These are phyloP conservation scores for Heliconius ethilla DNA, from an alignment of 2,888 invertebrate species.

Conservation along the genomic window DNA sequence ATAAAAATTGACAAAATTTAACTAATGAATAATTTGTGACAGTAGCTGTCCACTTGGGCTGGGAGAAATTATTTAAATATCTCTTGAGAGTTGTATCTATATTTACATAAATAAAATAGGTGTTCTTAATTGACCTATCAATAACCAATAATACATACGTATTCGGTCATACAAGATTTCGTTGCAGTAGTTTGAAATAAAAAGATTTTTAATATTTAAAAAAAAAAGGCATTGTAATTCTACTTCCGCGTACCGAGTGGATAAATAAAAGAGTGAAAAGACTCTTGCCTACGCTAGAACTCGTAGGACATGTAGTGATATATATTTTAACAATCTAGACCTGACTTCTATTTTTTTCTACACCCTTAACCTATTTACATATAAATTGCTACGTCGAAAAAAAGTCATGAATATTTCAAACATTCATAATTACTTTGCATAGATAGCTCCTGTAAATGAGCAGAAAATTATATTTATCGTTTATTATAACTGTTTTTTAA, in stretches of 20 bases:
- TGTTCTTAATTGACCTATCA: not conserved
- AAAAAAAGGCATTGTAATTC: too few species aligned
- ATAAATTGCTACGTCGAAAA: not conserved
- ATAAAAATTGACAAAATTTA: slow-evolving; percentile 1
- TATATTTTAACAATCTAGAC: not conserved
- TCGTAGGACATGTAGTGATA: not conserved
- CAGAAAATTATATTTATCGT: not conserved
- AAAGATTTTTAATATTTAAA: too few species aligned
- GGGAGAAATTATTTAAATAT: not conserved
- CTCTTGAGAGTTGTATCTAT: not conserved
- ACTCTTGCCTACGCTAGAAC: not conserved
- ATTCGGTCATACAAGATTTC: too few species aligned
- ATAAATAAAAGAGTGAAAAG: too few species aligned
- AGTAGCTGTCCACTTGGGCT: not conserved
- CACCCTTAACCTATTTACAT: not conserved
- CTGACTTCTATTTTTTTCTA: not conserved
- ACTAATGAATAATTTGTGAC: not conserved
- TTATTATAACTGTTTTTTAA: too few species aligned
- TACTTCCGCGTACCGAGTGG: too few species aligned
- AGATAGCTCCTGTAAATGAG: slow-evolving; percentile 4
- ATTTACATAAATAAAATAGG: not conserved
- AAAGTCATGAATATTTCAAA: slow-evolving; percentile 4
- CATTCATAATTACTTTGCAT: not conserved
- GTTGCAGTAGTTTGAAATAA: too few species aligned
- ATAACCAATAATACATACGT: too few species aligned